These are phyloP conservation scores for Ctenicera cuprea DNA, from an alignment of 2,888 invertebrate species.

Conservation along the genomic window DNA sequence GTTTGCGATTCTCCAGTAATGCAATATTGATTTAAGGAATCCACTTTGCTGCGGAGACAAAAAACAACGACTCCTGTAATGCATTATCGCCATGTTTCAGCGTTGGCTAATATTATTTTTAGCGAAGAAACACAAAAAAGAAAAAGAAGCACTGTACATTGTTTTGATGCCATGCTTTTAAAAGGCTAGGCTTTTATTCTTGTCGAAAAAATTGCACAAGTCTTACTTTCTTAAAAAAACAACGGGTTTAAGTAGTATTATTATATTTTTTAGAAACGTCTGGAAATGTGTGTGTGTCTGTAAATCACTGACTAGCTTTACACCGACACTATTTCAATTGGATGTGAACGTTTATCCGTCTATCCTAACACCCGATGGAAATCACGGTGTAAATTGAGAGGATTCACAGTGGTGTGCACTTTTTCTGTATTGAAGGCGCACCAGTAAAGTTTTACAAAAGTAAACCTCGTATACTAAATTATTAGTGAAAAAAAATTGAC, in stretches of 20 bases:
- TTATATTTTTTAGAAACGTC: constrained; percentile 36
- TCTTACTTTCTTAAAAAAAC: constrained; percentile 31
- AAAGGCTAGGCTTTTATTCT: constrained; percentile 60
- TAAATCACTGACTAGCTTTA: constrained; percentile 43
- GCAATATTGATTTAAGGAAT: constrained; percentile 66
- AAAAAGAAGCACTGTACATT: constrained; percentile 66
- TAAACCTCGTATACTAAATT: too few relatives aligned
- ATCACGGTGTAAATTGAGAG: constrained; percentile 38
- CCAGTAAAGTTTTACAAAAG: not conserved
- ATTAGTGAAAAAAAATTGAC: too few relatives aligned
- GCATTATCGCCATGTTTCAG: constrained; percentile 63
- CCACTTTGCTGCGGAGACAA: constrained; percentile 60
- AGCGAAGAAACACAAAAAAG: constrained; percentile 65
- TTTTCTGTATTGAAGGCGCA: not conserved
- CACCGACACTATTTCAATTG: constrained; percentile 39
- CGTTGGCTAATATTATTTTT: constrained; percentile 70
- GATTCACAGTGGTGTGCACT: constrained; percentile 24
- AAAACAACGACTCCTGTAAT: constrained; percentile 63
- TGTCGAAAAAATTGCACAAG: constrained; percentile 42
- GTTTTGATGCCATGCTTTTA: constrained; percentile 70
- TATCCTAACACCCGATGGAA: constrained; percentile 31
- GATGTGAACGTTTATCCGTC: constrained; percentile 39
- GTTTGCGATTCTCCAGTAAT: constrained; percentile 61
- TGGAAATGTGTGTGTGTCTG: constrained; percentile 27
- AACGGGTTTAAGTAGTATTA: constrained; percentile 28